phyloP scores from a whole-genome alignment of 2,113 vertebrate genomes.

The Nesoenas mayeri region DNA sequence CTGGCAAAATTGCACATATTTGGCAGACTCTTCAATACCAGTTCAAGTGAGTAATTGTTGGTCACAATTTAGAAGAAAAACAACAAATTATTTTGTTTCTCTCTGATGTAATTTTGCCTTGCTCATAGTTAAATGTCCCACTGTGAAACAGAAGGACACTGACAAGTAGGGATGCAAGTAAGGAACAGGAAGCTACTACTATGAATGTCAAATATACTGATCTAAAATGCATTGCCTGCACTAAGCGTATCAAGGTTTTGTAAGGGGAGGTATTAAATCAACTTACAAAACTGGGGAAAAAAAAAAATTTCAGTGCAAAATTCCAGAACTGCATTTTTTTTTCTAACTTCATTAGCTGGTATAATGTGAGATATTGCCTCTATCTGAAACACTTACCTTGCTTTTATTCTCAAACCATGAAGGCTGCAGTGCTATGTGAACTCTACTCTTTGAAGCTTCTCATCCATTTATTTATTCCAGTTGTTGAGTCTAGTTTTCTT shows the following conservation, averaged over 20 bases:
- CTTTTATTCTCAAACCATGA: not conserved
- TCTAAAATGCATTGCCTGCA: not conserved
- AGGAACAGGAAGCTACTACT: not conserved
- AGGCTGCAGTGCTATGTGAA: not conserved
- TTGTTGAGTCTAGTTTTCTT: not conserved
- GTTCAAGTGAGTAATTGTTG: not conserved
- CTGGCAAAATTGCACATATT: not conserved
- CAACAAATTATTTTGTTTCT: not conserved
- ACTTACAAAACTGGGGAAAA: rapidly evolving
- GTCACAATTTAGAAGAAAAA: not conserved
- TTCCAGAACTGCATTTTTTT: not conserved
- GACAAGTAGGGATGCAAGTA: not conserved
- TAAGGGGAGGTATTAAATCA: not conserved
- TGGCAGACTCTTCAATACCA: not conserved
- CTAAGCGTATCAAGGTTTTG: not conserved
- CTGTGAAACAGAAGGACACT: not conserved
- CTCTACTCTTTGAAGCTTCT: not conserved
- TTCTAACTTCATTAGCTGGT: not conserved
- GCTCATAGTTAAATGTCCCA: not conserved
- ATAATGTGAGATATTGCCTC: not conserved
- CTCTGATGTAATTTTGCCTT: not conserved
- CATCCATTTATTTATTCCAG: not conserved
- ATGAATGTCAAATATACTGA: not conserved
- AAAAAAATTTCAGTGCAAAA: not conserved
- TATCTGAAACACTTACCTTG: not conserved